A percentile compares a stretch with the other conserved stretches of the same genome.
These are phyloP conservation scores for Oscheius sp. DNA, from an alignment of 2,888 invertebrate genomes.

Conservation along the genomic window DNA sequence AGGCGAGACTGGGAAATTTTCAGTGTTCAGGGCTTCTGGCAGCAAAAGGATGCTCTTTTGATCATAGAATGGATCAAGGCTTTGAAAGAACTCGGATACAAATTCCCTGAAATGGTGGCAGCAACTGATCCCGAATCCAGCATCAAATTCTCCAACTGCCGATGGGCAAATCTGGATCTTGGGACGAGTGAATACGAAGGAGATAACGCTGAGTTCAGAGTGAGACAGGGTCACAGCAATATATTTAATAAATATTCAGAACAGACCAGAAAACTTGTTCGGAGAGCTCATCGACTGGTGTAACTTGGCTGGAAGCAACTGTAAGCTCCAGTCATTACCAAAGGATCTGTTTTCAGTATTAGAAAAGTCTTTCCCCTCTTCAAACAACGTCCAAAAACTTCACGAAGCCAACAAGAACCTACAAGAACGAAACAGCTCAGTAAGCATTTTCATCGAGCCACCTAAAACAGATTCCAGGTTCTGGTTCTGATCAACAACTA, in stretches of 20 bases:
- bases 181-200: not conserved
- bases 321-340: not conserved
- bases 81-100: slow-evolving; percentile 8
- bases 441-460: too few relatives aligned
- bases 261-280: not conserved
- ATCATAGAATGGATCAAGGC: slow-evolving; percentile 1
- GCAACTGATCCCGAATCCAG: too few relatives aligned
- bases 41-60: not conserved
- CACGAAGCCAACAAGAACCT: not conserved
- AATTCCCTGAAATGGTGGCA: not conserved
- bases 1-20: not conserved
- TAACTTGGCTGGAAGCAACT: not conserved
- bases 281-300: slow-evolving; percentile 2
- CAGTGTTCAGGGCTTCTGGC: not conserved
- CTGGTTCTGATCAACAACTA: slow-evolving; percentile 15
- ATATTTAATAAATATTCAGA: not conserved
- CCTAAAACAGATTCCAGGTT: not conserved
- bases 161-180: slow-evolving; percentile 4
- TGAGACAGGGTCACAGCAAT: not conserved
- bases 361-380: not conserved
- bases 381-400: not conserved
- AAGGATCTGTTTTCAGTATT: not conserved
- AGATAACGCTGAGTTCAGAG: not conserved
- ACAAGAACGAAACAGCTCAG: not conserved
- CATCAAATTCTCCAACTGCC: not conserved